phyloP scores from a whole-genome alignment of 2,113 vertebrate genomes.

The Caloenas nicobarica region DNA sequence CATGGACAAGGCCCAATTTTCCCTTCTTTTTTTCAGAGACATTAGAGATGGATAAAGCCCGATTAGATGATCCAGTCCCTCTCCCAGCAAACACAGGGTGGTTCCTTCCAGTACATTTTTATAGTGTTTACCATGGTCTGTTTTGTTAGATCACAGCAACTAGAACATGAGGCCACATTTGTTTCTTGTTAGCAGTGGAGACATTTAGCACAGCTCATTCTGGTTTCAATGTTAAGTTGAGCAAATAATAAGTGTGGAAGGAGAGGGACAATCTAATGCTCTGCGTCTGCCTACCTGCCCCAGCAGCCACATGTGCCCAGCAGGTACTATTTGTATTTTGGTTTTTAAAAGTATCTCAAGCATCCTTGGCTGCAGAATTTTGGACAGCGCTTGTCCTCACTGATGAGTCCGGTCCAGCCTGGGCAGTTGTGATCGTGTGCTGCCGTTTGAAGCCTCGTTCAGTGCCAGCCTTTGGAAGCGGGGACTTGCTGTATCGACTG shows the following conservation, averaged over 20 bases:
- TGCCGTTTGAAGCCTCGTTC: not conserved
- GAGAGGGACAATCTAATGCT: not conserved
- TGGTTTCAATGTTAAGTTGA: not conserved
- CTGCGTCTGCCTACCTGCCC: not conserved
- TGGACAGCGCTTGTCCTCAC: not conserved
- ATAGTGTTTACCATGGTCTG: constrained; percentile 70
- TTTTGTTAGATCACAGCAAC: constrained; percentile 72
- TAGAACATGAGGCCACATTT: constrained; percentile 63
- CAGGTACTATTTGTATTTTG: not conserved
- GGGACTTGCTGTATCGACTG: not conserved
- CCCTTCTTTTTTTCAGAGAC: constrained; percentile 53
- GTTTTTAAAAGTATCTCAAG: not conserved
- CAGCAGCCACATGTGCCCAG: not conserved
- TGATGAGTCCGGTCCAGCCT: not conserved
- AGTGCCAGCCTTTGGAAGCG: not conserved
- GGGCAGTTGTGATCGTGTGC: not conserved
- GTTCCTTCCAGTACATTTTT: constrained; percentile 71
- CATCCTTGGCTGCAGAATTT: not conserved
- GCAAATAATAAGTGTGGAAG: constrained; percentile 36
- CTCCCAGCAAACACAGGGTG: constrained; percentile 67
- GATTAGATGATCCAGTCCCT: constrained; percentile 59
- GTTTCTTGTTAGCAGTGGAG: constrained; percentile 59
- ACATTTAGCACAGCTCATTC: constrained; percentile 51
- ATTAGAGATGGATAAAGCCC: constrained; percentile 57
- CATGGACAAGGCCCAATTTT: constrained; percentile 60